Base-by-base conservation (phyloP, 1,140 invertebrate species). In the Lucilia sericata region DNA sequence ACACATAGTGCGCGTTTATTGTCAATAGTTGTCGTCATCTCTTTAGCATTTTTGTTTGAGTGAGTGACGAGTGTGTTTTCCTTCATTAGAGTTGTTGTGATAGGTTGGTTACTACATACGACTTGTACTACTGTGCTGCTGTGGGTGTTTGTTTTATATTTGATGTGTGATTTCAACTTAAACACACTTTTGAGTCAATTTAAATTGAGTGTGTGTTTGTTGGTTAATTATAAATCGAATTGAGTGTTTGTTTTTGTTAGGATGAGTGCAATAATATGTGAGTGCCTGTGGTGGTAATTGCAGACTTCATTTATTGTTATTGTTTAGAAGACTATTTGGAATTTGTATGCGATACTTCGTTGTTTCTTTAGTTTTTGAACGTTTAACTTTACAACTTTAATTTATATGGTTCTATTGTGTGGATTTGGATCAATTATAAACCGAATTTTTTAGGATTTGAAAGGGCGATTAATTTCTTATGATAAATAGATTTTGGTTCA, bases 31-130 rank as follows among this genome's bases (percentile, higher is more conserved):
- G 65, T 25, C 65, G 65, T 70, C 65, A 70, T 70, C 65, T 21
- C 65, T 70, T 70, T 21, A 70, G 65, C n/a, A 21, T 70, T 21
- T 70, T 4, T 21, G 12, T 21, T 7, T 70, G 65, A 9, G 65
- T 70, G 1, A 21, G 5, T 2, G 5, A 14, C 51, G 17, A 42
- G 5, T 42, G 42, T 42, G 42, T 42, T 42, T 42, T 42, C 42
- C 42, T 42, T 42, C 51, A 55, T 55, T 55, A 55, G 51, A 55
- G 51, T 55, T 55, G 51, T 70, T 70, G 65, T 70, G 65, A 70
- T 70, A 70, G 65, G 65, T 70, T 70, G 65, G 55, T 60, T 60
- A 60, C 55, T 60, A n/a, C 5, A n/a, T 42, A 42, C 42, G 10
- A 42, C 42, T 42, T 10, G 42, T 5, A 60, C 65, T 70, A 25